Evolutionary conservation across 2,113 vertebrate genomes (phyloP), one percentile per base, ranked within the genome.

Genomic region (Cepphus grylle): DNA sequence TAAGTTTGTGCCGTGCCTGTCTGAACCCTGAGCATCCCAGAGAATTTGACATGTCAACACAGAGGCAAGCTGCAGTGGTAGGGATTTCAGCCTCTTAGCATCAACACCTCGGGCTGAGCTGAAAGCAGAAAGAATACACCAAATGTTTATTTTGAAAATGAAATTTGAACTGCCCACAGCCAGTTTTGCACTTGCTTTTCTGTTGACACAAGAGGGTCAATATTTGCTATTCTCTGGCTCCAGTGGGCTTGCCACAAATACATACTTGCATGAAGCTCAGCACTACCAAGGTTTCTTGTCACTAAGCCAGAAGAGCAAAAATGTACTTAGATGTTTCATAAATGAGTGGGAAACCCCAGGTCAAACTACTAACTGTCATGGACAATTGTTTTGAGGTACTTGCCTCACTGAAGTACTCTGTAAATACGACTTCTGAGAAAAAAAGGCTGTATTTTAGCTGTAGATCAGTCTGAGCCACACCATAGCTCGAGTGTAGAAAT

Each of bases 131-230:
- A 89, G 17, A 94, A 88, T 36, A 90, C 18, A 74, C 1, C 15
- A 66, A 84, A 63, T n/a, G 25, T 70, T 81, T 77, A 77, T 88
- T 92, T 74, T 78, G 22, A 78, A 90, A 93, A 92, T 34, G 3
- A 93, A 90, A 90, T 71, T 36, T 63, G 22, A 88, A 78, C 63
- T 95, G 15, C 49, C 70, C 61, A 36, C 8, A 20, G 63, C 36
- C 86, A 74, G 61, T 86, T 93, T 59, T 70, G 50, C 42, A 71
- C 61, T 84, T 96, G 40, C 21, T 93, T 78, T 95, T 79, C 88
- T 92, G 19, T 65, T 94, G 69, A 93, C 67, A 84, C 19, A 81
- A 74, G 21, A 84, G 16, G 36, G 65, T 92, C 67, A 88, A 52
- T 84, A 84, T 95, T 93, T 83, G 50, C 52, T 71, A 21, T 73